Percentiles rank a stretch among this genome's conserved stretches.
Evolutionary conservation across 2,888 invertebrate genomes (phyloP).

Genomic region (Himalopsyche tibetana): DNA sequence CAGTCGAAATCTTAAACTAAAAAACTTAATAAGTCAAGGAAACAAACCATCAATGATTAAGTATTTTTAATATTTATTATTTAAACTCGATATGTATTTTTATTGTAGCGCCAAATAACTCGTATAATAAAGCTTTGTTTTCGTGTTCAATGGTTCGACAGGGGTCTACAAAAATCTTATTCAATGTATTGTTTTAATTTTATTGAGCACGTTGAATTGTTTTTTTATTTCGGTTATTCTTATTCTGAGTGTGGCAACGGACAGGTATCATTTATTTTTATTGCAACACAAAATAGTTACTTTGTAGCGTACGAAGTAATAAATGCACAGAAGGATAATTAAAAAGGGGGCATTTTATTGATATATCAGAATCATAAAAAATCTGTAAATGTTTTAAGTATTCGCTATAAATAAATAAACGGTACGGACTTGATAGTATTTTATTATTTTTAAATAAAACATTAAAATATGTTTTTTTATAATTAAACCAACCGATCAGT

Average conservation of each 20-base stretch:
- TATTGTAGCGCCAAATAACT: too few species aligned
- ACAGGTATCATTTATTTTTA: constrained; percentile 42
- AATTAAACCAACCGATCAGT: too few species aligned
- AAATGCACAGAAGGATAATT: constrained; percentile 40
- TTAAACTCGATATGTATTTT: too few species aligned
- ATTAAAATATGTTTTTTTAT: too few species aligned
- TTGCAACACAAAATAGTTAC: constrained; percentile 27
- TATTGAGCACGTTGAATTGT: background rate
- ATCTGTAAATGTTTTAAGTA: constrained; percentile 9
- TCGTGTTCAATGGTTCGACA: background rate
- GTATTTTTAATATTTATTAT: too few species aligned
- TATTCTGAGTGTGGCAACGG: constrained; percentile 6
- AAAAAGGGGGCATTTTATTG: constrained; percentile 42
- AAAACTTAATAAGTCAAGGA: too few species aligned
- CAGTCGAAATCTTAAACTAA: too few species aligned
- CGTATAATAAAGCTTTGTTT: too few species aligned
- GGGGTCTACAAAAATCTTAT: background rate
- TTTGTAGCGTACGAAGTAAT: constrained; percentile 34
- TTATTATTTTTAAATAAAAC: too few species aligned
- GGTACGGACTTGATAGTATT: too few species aligned
- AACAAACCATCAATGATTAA: too few species aligned
- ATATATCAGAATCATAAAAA: constrained; percentile 43
- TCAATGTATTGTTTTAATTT: constrained; percentile 38
- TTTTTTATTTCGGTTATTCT: background rate
- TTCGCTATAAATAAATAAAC: background rate